phyloP scores from a whole-genome alignment of 1,140 invertebrate genomes.

The Pachyrhynchus sulphureomaculatus region DNA sequence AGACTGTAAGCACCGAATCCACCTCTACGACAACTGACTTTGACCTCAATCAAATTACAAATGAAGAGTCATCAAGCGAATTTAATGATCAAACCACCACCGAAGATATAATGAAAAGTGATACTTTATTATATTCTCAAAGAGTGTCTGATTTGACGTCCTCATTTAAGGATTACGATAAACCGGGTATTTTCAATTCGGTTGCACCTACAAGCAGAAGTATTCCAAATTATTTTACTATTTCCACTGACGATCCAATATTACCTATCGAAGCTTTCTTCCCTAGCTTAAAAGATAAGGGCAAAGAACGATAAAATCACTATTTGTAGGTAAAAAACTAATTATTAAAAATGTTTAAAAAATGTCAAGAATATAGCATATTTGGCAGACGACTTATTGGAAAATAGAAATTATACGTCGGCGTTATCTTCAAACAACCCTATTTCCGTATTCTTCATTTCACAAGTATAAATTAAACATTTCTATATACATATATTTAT shows the following conservation, averaged over 20 bases:
- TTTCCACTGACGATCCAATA: constrained; percentile 64
- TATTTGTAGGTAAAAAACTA: too few species aligned
- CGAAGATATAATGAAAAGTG: constrained; percentile 40
- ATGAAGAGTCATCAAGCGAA: constrained; percentile 5
- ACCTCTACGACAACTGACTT: not conserved
- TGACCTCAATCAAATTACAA: not conserved
- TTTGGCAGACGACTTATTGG: too few species aligned
- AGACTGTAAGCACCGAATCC: not conserved
- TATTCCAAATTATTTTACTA: constrained; percentile 61
- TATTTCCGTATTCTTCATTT: too few species aligned
- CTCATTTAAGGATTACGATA: constrained; percentile 60
- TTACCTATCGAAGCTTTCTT: constrained; percentile 65
- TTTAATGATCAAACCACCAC: constrained; percentile 28
- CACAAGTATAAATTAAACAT: too few species aligned
- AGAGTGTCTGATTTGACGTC: constrained; percentile 60
- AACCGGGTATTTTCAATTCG: constrained; percentile 58
- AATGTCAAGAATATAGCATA: too few species aligned
- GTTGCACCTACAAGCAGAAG: constrained; percentile 51
- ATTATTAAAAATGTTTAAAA: too few species aligned
- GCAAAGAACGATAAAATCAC: constrained; percentile 26
- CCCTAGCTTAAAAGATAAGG: constrained; percentile 56
- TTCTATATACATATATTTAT: too few species aligned
- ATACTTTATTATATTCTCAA: constrained; percentile 52
- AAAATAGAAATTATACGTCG: too few species aligned
- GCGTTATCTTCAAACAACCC: too few species aligned